These are phyloP conservation scores for Guaruba guarouba DNA, from an alignment of 2,113 vertebrate species.

Conservation along the genomic window DNA sequence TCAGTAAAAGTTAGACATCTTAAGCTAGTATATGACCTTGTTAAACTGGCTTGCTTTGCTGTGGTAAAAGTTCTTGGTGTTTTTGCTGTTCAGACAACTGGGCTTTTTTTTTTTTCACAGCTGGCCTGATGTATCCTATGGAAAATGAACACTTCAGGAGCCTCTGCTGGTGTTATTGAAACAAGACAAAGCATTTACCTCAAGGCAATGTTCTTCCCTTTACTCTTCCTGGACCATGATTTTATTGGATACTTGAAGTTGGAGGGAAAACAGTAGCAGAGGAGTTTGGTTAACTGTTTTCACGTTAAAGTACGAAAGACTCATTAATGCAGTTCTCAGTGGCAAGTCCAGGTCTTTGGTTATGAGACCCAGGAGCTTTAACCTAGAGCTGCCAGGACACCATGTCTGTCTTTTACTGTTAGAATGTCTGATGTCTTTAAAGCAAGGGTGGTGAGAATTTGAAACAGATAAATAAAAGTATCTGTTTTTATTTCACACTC, in stretches of 20 bases:
- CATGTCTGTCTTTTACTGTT: neutral
- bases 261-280: neutral
- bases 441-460: neutral
- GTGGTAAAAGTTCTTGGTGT: neutral
- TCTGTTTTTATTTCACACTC: neutral
- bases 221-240: neutral
- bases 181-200: neutral
- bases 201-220: neutral
- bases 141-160: neutral
- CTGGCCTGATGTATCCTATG: neutral
- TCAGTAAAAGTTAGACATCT: neutral
- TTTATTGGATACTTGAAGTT: neutral
- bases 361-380: neutral
- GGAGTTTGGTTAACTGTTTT: neutral
- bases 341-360: neutral
- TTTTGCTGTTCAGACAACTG: neutral
- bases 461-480: neutral
- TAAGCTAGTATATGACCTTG: neutral
- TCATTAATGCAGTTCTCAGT: neutral
- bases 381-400: neutral
- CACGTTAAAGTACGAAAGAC: neutral
- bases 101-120: neutral
- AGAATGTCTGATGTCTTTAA: neutral
- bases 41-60: neutral
- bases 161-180: neutral